phyloP scores from a whole-genome alignment of 2,113 vertebrate genomes.

The Antechinus stuartii region DNA sequence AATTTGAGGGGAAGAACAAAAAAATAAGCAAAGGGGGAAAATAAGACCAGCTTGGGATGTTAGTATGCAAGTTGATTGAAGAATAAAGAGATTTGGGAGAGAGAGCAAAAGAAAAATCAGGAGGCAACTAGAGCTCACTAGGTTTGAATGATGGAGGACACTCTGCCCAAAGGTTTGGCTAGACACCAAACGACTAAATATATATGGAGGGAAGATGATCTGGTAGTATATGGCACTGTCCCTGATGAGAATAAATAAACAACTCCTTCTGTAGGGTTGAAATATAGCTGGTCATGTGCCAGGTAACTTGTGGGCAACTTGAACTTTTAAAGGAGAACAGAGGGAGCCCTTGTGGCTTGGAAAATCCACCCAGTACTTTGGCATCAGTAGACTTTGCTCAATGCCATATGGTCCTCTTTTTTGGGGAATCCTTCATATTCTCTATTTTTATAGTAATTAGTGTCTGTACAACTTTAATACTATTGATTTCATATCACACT shows the following conservation, averaged over 20 bases:
- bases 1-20: slow-evolving; percentile 70
- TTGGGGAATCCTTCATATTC: not conserved
- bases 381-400: not conserved
- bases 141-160: not conserved
- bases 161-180: not conserved
- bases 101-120: slow-evolving; percentile 15
- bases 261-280: not conserved
- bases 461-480: not conserved
- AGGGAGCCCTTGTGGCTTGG: not conserved
- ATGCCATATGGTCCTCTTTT: not conserved
- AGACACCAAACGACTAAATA: not conserved
- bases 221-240: not conserved
- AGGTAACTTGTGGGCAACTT: not conserved
- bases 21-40: slow-evolving; percentile 46
- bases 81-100: slow-evolving; percentile 35
- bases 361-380: not conserved
- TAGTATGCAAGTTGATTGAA: slow-evolving; percentile 51
- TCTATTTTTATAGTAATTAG: not conserved
- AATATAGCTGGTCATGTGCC: not conserved
- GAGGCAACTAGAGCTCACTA: slow-evolving; percentile 16
- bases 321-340: not conserved
- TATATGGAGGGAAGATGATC: not conserved
- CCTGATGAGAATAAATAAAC: slow-evolving; percentile 16
- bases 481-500: not conserved
- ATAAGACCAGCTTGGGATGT: slow-evolving; percentile 49